phyloP scores from a whole-genome alignment of 2,888 invertebrate species.

The Spicauda simplicius region DNA sequence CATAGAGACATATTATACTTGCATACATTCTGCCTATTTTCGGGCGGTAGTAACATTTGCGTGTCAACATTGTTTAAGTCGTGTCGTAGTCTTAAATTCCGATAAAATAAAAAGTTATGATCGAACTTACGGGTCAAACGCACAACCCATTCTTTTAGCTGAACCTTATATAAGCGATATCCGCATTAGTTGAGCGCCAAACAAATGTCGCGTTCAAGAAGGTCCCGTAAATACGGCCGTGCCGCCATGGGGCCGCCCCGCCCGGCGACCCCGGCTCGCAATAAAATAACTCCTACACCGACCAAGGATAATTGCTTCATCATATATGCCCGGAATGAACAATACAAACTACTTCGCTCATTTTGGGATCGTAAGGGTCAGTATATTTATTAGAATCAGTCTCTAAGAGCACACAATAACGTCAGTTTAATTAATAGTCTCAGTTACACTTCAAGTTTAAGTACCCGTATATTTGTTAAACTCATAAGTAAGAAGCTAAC shows the following conservation, averaged over 20 bases:
- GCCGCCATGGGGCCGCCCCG: constrained; percentile 38
- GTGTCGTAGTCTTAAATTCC: constrained; percentile 18
- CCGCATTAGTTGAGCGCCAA: constrained; percentile 39
- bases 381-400: constrained; percentile 33
- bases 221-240: constrained; percentile 48
- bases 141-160: constrained; percentile 30
- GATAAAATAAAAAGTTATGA: constrained; percentile 22
- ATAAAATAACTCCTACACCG: constrained; percentile 53
- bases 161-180: constrained; percentile 26
- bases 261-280: constrained; percentile 48
- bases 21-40: not conserved
- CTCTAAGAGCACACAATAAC: constrained; percentile 12
- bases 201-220: constrained; percentile 47
- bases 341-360: constrained; percentile 45
- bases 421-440: constrained; percentile 27
- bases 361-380: constrained; percentile 36
- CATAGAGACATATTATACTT: not conserved
- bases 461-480: not conserved
- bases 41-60: not conserved
- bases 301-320: constrained; percentile 58
- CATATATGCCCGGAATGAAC: constrained; percentile 49
- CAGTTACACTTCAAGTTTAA: not conserved
- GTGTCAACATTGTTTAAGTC: constrained; percentile 6
- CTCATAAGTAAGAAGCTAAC: not conserved
- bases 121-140: constrained; percentile 29